Evolutionary conservation across 1,140 invertebrate species (phyloP).

Genomic region (Aculops lycopersici): DNA sequence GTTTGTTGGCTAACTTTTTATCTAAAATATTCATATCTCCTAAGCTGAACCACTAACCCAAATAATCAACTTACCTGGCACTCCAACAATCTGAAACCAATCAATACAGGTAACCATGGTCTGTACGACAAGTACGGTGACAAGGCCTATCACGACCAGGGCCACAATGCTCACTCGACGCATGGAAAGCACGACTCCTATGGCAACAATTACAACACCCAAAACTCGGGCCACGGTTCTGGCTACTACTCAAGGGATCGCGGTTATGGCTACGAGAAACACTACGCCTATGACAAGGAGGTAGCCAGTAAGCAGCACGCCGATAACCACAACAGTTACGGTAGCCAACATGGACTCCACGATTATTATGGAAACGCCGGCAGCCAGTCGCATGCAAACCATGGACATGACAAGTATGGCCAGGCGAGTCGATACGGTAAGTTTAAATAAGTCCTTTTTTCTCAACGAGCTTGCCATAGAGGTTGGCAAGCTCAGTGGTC

Average conservation of each 20-base stretch:
- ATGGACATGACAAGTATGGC: constrained; percentile 4
- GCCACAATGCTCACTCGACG: background rate
- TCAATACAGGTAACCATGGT: background rate
- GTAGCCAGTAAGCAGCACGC: constrained; percentile 7
- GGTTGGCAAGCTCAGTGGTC: no score
- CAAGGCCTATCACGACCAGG: background rate
- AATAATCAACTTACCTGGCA: no score
- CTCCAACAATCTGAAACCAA: no score
- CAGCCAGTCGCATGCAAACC: background rate
- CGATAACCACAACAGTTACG: constrained; percentile 5
- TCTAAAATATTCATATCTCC: no score
- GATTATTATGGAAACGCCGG: constrained; percentile 4
- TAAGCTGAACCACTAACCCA: no score
- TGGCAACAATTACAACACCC: background rate
- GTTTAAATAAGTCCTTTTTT: no score
- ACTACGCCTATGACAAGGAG: constrained; percentile 12
- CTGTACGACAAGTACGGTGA: background rate
- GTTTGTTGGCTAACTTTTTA: no score
- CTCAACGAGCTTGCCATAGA: no score
- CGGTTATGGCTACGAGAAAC: constrained; percentile 12
- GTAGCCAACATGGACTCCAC: constrained; percentile 1
- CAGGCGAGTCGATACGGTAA: constrained; percentile 1
- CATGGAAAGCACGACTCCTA: background rate
- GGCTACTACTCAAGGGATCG: background rate
- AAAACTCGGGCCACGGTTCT: background rate